Evolutionary conservation across 2,888 invertebrate genomes (phyloP).

Genomic region (Lasioglossum zephyrum): DNA sequence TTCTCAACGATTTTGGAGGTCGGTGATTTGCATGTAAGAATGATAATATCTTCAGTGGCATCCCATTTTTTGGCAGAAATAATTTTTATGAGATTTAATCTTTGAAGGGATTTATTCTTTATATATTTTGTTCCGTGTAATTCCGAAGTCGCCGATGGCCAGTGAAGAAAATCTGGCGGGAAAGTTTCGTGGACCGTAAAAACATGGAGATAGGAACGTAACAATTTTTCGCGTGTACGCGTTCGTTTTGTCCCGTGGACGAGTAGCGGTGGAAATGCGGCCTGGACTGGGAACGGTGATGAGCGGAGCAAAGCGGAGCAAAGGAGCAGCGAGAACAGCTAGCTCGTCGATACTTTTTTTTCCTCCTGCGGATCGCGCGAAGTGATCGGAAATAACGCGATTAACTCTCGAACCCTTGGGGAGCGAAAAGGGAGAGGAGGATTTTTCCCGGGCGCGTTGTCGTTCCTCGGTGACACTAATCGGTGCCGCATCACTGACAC

Average conservation of each 20-base stretch:
- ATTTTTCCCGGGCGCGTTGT: constrained; percentile 52
- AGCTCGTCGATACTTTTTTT: constrained; percentile 23
- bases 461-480: constrained; percentile 54
- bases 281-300: neutral
- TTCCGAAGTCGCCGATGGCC: no score
- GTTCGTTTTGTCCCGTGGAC: neutral
- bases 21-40: no score
- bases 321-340: constrained; percentile 25
- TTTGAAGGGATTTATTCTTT: no score
- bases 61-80: no score
- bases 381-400: constrained; percentile 72
- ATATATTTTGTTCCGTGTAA: no score
- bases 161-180: neutral
- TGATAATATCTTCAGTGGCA: no score
- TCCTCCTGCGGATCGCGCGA: constrained; percentile 48
- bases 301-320: neutral
- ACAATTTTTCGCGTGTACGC: neutral
- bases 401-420: constrained; percentile 65
- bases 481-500: constrained; percentile 63
- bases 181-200: neutral
- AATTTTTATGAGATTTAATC: no score
- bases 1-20: no score
- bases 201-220: neutral
- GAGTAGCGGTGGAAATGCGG: neutral
- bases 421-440: constrained; percentile 30